Conservation (phyloP, 2,797 vertebrate genomes). For the Ambastaia sidthimunki region DNA sequence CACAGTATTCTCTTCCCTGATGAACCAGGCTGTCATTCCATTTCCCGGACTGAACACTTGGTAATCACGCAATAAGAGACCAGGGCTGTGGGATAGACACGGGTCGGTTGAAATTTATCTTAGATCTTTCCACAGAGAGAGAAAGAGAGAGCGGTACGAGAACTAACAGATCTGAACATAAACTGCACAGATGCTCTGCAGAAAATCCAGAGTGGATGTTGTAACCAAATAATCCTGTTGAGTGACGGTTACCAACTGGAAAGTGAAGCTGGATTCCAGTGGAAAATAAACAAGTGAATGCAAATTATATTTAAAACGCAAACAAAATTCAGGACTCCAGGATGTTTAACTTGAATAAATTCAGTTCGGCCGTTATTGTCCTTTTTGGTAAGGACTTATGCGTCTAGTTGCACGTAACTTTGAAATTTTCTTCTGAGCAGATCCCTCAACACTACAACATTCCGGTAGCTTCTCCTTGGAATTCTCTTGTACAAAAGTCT, state of each 20-base stretch:
- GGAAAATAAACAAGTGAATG: background rate
- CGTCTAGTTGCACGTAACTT: conserved; percentile 47
- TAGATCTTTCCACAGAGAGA: conserved; percentile 16
- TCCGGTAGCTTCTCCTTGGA: conserved; percentile 60
- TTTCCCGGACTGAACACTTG: conserved; percentile 32
- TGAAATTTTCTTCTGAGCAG: conserved; percentile 60
- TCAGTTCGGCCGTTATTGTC: conserved; percentile 19
- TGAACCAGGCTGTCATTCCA: conserved; percentile 31
- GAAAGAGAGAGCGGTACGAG: conserved; percentile 49
- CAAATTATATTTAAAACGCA: conserved; percentile 19
- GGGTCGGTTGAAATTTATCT: conserved; percentile 5
- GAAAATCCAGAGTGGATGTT: conserved; percentile 14
- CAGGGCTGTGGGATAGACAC: conserved; percentile 18
- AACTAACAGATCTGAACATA: conserved; percentile 49
- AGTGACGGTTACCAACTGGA: conserved; percentile 70
- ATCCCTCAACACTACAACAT: conserved; percentile 76
- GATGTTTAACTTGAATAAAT: conserved; percentile 10
- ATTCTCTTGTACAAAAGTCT: conserved; percentile 41
- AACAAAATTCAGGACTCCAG: conserved; percentile 33
- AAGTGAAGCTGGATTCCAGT: conserved; percentile 49
- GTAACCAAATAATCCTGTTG: conserved; percentile 72
- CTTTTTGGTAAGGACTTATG: conserved; percentile 14
- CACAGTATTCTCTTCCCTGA: conserved; percentile 21
- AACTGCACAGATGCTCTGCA: background rate
- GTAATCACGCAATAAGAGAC: conserved; percentile 46